These are phyloP conservation scores for Drosophila eugracilis DNA, from an alignment of 1,140 invertebrate species.

Conservation along the genomic window DNA sequence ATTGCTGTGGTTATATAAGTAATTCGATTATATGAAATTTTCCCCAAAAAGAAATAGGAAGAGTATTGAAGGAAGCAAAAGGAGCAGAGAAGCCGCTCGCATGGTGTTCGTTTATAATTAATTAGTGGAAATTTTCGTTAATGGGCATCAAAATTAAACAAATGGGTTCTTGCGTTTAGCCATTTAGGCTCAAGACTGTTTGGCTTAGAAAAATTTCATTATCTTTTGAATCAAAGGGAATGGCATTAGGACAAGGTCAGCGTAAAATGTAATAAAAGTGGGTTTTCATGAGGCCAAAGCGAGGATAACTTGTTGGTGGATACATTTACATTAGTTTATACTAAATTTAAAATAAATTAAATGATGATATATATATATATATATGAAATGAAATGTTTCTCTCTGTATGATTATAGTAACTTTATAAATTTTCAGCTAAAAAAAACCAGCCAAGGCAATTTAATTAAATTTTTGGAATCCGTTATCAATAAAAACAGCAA, in stretches of 20 bases:
- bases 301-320: not conserved
- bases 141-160: slow-evolving; percentile 68
- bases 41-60: slow-evolving; percentile 16
- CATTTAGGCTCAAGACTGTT: not conserved
- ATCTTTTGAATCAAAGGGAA: slow-evolving; percentile 4
- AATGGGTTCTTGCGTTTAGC: slow-evolving; percentile 48
- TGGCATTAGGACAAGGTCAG: not conserved
- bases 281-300: not conserved
- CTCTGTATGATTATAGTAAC: too few relatives aligned
- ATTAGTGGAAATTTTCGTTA: slow-evolving; percentile 61
- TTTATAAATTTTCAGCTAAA: not conserved
- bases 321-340: too few relatives aligned
- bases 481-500: slow-evolving; percentile 1
- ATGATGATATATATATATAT: too few relatives aligned
- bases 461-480: not conserved
- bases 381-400: too few relatives aligned
- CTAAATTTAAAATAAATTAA: too few relatives aligned
- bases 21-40: slow-evolving; percentile 75
- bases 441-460: not conserved
- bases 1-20: slow-evolving; percentile 70
- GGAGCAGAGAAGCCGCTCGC: slow-evolving; percentile 29
- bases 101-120: slow-evolving; percentile 72
- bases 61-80: not conserved
- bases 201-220: slow-evolving; percentile 6
- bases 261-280: not conserved